These are phyloP conservation scores for Stichodactyla mertensii DNA, from an alignment of 64 coral and sea anemone species.

Conservation along the genomic window DNA sequence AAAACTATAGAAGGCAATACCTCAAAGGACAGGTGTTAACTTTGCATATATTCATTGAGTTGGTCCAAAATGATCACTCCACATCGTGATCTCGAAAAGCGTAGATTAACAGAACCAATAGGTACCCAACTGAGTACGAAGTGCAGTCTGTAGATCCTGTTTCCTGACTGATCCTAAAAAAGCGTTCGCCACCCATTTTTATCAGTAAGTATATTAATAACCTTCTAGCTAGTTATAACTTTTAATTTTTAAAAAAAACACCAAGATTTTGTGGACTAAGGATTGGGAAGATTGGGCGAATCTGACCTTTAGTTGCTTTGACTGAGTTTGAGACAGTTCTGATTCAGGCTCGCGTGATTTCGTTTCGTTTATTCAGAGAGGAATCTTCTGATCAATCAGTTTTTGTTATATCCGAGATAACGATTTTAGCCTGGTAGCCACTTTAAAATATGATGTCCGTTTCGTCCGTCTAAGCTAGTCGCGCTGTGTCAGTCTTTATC, in stretches of 20 bases:
- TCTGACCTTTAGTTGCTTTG: no score
- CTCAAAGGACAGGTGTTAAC: background rate
- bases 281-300: no score
- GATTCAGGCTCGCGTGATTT: background rate
- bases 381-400: background rate
- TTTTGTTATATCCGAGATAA: background rate
- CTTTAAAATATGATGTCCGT: background rate
- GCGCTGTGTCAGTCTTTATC: no score
- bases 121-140: background rate
- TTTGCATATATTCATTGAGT: constrained; percentile 5
- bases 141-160: background rate
- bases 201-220: background rate
- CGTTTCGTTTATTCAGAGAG: background rate
- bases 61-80: background rate
- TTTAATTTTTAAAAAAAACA: background rate
- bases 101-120: background rate
- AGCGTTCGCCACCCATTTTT: no score
- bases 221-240: background rate
- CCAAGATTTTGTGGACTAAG: no score
- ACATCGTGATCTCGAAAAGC: background rate
- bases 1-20: background rate
- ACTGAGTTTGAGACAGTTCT: no score
- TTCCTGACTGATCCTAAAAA: background rate
- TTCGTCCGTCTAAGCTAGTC: no score
- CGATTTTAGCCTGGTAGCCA: background rate